Conservation (phyloP, 1,140 invertebrate species). For the Sitophilus oryzae region DNA sequence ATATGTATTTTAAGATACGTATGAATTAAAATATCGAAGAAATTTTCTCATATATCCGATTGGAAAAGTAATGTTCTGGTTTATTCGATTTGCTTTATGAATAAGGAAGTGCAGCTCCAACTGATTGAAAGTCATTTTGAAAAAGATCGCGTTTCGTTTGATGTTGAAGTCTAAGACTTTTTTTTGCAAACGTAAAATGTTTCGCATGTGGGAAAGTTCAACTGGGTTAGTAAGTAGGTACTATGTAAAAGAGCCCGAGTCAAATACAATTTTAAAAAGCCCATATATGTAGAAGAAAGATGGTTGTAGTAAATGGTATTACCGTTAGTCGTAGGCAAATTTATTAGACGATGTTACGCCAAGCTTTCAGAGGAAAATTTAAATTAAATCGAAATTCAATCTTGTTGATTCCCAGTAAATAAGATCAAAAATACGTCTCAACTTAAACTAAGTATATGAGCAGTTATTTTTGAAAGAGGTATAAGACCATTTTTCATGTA, state of each 20-base stretch:
- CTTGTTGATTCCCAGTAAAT: no score
- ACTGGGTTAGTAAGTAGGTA: background rate
- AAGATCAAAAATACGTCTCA: no score
- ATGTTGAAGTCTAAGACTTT: no score
- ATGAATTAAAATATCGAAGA: background rate
- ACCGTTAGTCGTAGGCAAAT: constrained; percentile 23
- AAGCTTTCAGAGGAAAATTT: constrained; percentile 15
- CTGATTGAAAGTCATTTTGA: no score
- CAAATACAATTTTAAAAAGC: constrained; percentile 21
- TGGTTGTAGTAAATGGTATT: constrained; percentile 20
- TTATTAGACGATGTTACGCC: constrained; percentile 13
- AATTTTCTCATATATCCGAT: background rate
- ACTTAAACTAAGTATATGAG: no score
- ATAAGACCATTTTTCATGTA: no score
- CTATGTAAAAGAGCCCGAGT: constrained; percentile 3
- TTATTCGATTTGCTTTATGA: background rate
- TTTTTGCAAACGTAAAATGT: no score
- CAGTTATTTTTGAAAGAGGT: no score
- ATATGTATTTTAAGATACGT: background rate
- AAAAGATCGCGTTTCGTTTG: no score
- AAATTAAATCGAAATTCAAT: constrained; percentile 16
- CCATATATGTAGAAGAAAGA: constrained; percentile 21
- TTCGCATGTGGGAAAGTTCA: constrained; percentile 8
- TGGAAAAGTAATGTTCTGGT: background rate
- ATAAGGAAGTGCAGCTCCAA: no score